Conservation (phyloP, 1,140 invertebrate species). For the Pseudomyrmex gracilis region DNA sequence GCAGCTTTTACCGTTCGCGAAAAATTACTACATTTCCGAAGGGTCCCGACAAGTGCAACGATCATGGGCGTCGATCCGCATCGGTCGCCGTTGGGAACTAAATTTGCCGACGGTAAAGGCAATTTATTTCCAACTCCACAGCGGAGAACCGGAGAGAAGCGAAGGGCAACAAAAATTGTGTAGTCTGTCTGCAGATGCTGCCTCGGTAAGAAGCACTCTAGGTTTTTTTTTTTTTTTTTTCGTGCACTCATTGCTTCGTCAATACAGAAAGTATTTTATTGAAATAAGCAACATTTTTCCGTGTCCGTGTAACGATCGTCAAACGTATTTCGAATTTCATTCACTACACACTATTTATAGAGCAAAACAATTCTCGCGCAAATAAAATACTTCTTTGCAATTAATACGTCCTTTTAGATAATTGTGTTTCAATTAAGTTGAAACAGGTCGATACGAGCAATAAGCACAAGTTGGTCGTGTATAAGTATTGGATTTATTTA, state of each 20-base stretch:
- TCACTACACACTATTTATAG: not conserved
- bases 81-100: conserved; percentile 47
- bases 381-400: no score
- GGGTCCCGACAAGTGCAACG: conserved; percentile 46
- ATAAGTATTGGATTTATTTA: no score
- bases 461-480: no score
- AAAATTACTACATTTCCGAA: conserved; percentile 35
- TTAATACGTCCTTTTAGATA: no score
- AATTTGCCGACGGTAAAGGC: conserved; percentile 60
- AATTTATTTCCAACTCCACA: conserved; percentile 49
- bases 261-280: conserved; percentile 14
- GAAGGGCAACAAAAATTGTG: conserved; percentile 40
- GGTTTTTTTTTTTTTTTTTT: not conserved
- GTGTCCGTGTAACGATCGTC: not conserved
- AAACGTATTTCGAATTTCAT: not conserved
- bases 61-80: conserved; percentile 50
- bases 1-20: conserved; percentile 22
- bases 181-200: conserved; percentile 17
- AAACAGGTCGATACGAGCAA: no score
- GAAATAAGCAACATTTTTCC: not conserved
- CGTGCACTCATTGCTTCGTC: not conserved
- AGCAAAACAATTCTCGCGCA: no score
- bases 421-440: no score
- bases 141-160: not conserved
- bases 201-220: conserved; percentile 13